Base-by-base conservation (phyloP, 2,888 invertebrate species). In the Drosophila limbata region DNA sequence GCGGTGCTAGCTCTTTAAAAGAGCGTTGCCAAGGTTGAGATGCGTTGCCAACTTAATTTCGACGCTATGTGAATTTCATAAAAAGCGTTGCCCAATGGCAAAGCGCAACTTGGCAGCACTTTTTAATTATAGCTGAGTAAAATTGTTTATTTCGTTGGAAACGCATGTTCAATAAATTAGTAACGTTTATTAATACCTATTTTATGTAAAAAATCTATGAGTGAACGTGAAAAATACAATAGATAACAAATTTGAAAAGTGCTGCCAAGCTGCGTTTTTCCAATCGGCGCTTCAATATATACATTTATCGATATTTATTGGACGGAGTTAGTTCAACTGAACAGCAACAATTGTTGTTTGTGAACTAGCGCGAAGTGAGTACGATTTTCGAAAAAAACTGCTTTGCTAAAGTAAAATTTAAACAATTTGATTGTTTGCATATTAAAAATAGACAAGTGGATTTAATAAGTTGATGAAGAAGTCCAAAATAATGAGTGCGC, bases 361-460 rank as follows among this genome's bases (percentile, higher is more conserved):
- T 31, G 28, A 39, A 28, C 59, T 44, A 63, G 52, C 63, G 62
- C 60, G 31, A 67, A 72, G 68, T 63, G 48, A 21, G 13, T 53
- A 52, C 42, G 57, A 61, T 35, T 25, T 75, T 75, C 73, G 75
- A 77, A 77, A 63, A 67, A 57, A 71, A 42, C 72, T 21, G 52
- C 19, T 64, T 13, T 19, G 33, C 19, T 15, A 17, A 25, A 21
- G 9, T 19, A 17, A 45, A 37, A 35, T 10, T 28, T 9, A 21
- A 19, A 4, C 28, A 52, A 53, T 17, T 6, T 15, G 11, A 10
- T 5, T 33, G 8, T 57, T 61, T 65, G 47, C 15, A 47, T 42
- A 50, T 37, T 25, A 13, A 10, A 19, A 21, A 33, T 13, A 5
- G 17, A 3, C 10, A 13, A 53, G 13, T 3, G n/a, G 25, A 17